A percentile compares a stretch with the other conserved stretches of the same genome.
Evolutionary conservation across 2,888 invertebrate genomes (phyloP).

Genomic region (Drosophila hawaiiensis): DNA sequence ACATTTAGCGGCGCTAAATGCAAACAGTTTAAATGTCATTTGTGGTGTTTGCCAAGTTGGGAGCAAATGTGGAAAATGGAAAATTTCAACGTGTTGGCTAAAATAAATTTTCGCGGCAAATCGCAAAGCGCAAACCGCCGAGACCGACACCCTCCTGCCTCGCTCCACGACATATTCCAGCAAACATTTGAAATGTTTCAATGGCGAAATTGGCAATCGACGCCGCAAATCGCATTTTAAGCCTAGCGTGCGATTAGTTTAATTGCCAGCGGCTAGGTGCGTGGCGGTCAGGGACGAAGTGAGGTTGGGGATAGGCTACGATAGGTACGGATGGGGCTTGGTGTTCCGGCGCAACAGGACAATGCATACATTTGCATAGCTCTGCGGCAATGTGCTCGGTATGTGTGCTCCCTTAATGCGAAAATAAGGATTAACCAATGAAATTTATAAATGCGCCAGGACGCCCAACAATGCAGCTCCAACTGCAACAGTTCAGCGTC

Average conservation of each 20-base stretch:
- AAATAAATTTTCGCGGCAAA: constrained; percentile 53
- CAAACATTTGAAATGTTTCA: constrained; percentile 41
- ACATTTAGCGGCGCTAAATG: constrained; percentile 61
- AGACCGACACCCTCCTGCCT: background rate
- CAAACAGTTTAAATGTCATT: constrained; percentile 77
- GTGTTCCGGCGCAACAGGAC: constrained; percentile 67
- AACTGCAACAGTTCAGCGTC: constrained; percentile 19
- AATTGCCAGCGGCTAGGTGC: constrained; percentile 78
- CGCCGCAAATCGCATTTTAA: constrained; percentile 83
- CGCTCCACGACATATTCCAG: background rate
- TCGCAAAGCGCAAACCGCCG: constrained; percentile 43
- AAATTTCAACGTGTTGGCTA: constrained; percentile 53
- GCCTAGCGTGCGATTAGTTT: constrained; percentile 85
- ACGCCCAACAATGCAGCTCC: constrained; percentile 20
- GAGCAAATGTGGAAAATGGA: constrained; percentile 33
- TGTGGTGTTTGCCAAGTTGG: constrained; percentile 30
- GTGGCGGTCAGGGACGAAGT: background rate
- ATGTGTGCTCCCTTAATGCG: constrained; percentile 67
- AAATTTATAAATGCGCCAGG: constrained; percentile 84
- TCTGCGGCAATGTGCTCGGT: constrained; percentile 24
- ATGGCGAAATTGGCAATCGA: constrained; percentile 72
- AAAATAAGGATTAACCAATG: constrained; percentile 84
- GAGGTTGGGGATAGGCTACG: background rate
- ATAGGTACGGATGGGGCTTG: background rate
- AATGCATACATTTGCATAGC: constrained; percentile 77